phyloP scores from a whole-genome alignment of 1,140 invertebrate species.

The Triops cancriformis region DNA sequence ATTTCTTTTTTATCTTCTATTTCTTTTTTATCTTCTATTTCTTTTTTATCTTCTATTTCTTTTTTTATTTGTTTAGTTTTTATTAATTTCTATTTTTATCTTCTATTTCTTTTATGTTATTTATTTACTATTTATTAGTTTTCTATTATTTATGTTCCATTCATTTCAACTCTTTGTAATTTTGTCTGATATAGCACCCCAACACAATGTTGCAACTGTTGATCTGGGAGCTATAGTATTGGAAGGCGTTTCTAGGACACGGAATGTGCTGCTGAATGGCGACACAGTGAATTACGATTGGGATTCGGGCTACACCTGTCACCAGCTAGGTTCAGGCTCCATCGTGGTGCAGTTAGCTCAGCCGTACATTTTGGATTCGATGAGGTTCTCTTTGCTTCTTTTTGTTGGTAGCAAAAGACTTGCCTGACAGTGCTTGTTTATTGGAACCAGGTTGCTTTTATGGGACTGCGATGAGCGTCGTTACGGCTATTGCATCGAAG shows the following conservation, averaged over 20 bases:
- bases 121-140: background rate
- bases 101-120: no score
- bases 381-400: conserved; percentile 56
- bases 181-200: conserved; percentile 60
- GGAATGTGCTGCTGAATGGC: conserved; percentile 93
- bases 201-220: conserved; percentile 84
- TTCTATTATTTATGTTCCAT: conserved; percentile 14
- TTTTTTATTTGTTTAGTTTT: no score
- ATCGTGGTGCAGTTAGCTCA: conserved; percentile 93
- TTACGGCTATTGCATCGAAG: conserved; percentile 94
- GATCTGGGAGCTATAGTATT: conserved; percentile 80
- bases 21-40: no score
- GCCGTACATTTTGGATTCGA: conserved; percentile 84
- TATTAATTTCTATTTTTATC: no score
- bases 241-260: conserved; percentile 83
- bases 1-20: no score
- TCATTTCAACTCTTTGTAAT: no score
- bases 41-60: no score
- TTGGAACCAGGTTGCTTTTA: conserved; percentile 60
- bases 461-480: conserved; percentile 97
- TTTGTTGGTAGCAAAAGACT: background rate
- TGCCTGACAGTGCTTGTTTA: background rate
- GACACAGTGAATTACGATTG: conserved; percentile 92
- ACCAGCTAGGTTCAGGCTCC: conserved; percentile 90
- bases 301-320: conserved; percentile 97